Evolutionary conservation across 2,888 invertebrate genomes (phyloP).

Genomic region (Gryllus longicercus): DNA sequence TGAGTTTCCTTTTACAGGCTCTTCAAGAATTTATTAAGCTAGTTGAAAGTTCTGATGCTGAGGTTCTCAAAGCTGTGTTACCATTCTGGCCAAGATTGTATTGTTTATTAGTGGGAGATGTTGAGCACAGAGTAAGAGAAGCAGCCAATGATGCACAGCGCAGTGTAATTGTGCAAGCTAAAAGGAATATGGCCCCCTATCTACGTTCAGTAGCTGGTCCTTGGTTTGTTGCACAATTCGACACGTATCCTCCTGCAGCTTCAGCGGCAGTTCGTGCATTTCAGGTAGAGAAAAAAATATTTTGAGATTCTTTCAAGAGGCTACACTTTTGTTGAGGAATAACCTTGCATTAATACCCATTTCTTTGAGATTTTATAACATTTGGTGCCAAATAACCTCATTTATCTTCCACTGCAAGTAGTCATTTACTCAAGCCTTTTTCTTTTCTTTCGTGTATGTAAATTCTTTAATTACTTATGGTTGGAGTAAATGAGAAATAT

Average conservation of each 20-base stretch:
- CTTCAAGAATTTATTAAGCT: slow-evolving; percentile 75
- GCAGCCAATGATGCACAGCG: slow-evolving; percentile 70
- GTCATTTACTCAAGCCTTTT: too few relatives aligned
- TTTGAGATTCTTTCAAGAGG: too few relatives aligned
- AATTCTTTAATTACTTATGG: too few relatives aligned
- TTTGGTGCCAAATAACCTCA: too few relatives aligned
- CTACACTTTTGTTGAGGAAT: too few relatives aligned
- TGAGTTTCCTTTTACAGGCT: slow-evolving; percentile 54
- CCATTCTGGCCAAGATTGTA: slow-evolving; percentile 83
- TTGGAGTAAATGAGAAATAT: too few relatives aligned
- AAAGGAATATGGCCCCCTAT: slow-evolving; percentile 73
- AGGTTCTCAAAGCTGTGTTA: slow-evolving; percentile 65
- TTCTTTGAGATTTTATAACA: too few relatives aligned
- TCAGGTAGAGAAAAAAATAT: slow-evolving; percentile 46
- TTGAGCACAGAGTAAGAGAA: slow-evolving; percentile 81
- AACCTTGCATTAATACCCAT: too few relatives aligned
- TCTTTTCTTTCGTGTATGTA: too few relatives aligned
- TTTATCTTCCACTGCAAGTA: too few relatives aligned
- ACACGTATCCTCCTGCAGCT: slow-evolving; percentile 81
- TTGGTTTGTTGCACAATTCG: slow-evolving; percentile 83
- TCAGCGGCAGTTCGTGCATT: slow-evolving; percentile 67
- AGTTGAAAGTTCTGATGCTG: slow-evolving; percentile 63
- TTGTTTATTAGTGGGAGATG: slow-evolving; percentile 68
- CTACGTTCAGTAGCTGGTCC: slow-evolving; percentile 71
- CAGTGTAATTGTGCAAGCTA: slow-evolving; percentile 62